These are phyloP conservation scores for Oscarella lobularis DNA, from an alignment of 37 sponge, comb jelly and placozoan genomes.

Conservation along the genomic window DNA sequence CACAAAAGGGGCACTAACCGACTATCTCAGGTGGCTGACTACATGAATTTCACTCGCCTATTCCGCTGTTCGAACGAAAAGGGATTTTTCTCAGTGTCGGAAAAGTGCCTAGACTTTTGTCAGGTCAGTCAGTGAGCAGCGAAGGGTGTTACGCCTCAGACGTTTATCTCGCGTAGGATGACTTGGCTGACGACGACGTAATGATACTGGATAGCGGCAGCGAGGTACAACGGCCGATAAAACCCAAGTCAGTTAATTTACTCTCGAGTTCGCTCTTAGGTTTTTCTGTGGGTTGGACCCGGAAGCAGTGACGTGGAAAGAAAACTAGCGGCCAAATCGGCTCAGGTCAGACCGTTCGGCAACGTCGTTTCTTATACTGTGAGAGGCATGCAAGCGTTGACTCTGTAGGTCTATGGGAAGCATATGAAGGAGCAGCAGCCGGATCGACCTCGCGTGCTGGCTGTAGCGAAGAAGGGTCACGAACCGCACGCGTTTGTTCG, in stretches of 20 bases:
- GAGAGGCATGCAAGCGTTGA: too few species aligned
- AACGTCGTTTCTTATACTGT: background rate
- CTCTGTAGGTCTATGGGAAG: slow-evolving; percentile 61
- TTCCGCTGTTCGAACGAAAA: slow-evolving; percentile 96
- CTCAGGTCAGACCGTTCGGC: slow-evolving; percentile 50
- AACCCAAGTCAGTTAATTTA: background rate
- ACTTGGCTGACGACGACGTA: slow-evolving; percentile 84
- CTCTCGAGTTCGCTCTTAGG: slow-evolving; percentile 6
- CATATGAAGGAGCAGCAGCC: slow-evolving; percentile 22
- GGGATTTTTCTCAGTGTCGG: slow-evolving; percentile 88
- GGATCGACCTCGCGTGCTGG: slow-evolving; percentile 35
- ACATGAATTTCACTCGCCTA: slow-evolving; percentile 52
- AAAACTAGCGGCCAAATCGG: slow-evolving; percentile 79
- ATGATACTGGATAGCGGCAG: slow-evolving; percentile 88
- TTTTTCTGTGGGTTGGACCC: slow-evolving; percentile 89
- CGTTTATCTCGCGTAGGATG: slow-evolving; percentile 36
- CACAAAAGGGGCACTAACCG: background rate
- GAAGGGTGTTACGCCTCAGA: background rate
- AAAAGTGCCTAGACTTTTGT: slow-evolving; percentile 86
- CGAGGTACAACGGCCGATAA: slow-evolving; percentile 25
- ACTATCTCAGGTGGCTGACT: slow-evolving; percentile 51
- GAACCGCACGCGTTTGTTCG: slow-evolving; percentile 79
- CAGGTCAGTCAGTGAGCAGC: slow-evolving; percentile 38
- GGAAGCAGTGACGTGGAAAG: slow-evolving; percentile 78
- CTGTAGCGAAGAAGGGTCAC: slow-evolving; percentile 46